Evolutionary conservation across 2,797 vertebrate species (phyloP), one percentile per base, ranked within the genome.

Genomic region (Pampus argenteus): DNA sequence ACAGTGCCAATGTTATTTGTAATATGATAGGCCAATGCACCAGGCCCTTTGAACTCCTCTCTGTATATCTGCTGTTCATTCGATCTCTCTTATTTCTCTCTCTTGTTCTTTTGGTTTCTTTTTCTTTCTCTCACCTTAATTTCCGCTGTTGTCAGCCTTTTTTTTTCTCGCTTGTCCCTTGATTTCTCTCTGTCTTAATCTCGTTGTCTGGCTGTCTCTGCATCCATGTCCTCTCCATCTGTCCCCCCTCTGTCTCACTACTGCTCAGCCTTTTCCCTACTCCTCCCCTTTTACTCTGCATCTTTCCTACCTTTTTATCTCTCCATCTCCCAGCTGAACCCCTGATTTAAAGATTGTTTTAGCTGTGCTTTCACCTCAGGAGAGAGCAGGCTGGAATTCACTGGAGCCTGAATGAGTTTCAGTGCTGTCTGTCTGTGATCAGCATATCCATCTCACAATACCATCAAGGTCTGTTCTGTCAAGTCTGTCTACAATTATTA

Each of bases 291-390:
- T 79, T 36, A 51, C 58, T 52, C 44, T 34, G 65, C 26, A 45
- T 83, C 50, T 79, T 57, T 57, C 51, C 66, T 71, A 68, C 69
- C 88, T 85, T 79, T 77, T 86, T 86, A 82, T 86, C 85, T 85
- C 83, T 78, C 85, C 68, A 83, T 85, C 83, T 82, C 51, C 52
- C 59, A 42, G 23, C 84, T 82, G 89, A 90, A 73, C 76, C 69
- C 65, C 60, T 81, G 85, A 86, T 86, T 72, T 88, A 74, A 85
- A 87, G 74, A 74, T 91, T 90, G 90, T 90, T 89, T 81, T 83
- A 77, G 85, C 55, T 50, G 78, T 66, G 64, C 2, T 49, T 62
- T 55, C 81, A 76, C 42, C 66, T 80, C 71, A 26, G 49, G 56
- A 76, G 50, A 75, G 66, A 49, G 64, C 82, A 52, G 67, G 50